Percentiles rank a stretch among this genome's conserved stretches.
Conservation (phyloP, 2,797 vertebrate genomes). For the Chromis chromis region DNA sequence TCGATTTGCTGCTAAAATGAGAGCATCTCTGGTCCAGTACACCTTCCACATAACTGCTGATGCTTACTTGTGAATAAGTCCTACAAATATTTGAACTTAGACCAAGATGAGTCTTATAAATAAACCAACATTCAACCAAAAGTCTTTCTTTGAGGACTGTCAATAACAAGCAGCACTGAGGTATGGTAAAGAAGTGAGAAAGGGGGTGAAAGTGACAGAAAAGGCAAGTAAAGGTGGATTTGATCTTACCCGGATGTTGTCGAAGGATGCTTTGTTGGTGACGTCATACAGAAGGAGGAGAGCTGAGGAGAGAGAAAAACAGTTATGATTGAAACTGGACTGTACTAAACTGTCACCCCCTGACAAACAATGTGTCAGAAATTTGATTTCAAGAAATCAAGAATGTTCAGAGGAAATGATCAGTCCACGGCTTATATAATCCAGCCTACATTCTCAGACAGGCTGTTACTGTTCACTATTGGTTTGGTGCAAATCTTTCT, state of each 20-base stretch:
- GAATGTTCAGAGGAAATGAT: no score
- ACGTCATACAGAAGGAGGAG: conserved; percentile 94
- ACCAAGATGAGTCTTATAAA: background rate
- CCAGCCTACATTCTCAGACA: no score
- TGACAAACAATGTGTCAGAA: background rate
- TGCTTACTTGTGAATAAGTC: background rate
- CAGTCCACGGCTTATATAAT: no score
- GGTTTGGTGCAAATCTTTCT: no score
- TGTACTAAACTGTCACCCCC: no score
- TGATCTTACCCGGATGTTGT: conserved; percentile 91
- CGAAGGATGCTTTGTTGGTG: conserved; percentile 93
- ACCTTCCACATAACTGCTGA: background rate
- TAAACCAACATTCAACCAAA: background rate
- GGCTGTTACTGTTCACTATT: no score
- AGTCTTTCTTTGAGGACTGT: background rate
- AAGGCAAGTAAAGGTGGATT: background rate
- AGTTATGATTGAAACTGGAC: background rate
- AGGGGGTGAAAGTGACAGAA: background rate
- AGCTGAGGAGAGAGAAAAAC: conserved; percentile 80
- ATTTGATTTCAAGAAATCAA: background rate
- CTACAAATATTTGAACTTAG: background rate
- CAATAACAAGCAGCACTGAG: background rate
- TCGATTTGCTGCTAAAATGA: background rate
- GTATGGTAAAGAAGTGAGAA: background rate
- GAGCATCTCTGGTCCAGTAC: background rate